Base-by-base conservation (phyloP, 2,113 vertebrate genomes). In the Heterotilapia buettikoferi region DNA sequence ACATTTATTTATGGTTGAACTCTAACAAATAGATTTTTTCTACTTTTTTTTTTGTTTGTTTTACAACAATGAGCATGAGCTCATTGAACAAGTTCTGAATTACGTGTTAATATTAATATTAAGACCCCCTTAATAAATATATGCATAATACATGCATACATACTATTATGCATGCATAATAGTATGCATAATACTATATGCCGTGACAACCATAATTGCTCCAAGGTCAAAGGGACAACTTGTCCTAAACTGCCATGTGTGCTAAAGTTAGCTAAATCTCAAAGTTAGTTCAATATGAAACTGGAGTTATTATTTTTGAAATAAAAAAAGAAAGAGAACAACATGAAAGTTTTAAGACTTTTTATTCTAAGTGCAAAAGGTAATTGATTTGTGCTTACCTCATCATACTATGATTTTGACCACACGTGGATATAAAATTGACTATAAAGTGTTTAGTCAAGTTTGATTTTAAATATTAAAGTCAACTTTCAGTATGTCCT, bases 291-390 rank as follows among this genome's bases (percentile, higher is more conserved):
- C 2, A 43, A 4, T 9, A 71, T 21, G 14, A 26, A 61, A 43
- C 1, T 71, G 66, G 66, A 73, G 13, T 6, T 0, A n/a, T 66
- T 7, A n/a, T 36, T 66, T n/a, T 36, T 36, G 6, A 66, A 66
- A 63, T 7, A 3, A 0, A n/a, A 66, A n/a, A 66, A 66, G 18
- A 36, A n/a, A 66, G 1, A 1, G 9, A 63, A 63, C 2, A 5
- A 33, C 2, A 59, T 29, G 3, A 31, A 59, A 59, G 56, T 29
- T 29, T 59, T 59, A 3, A 29, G 26, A 4, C 53, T 0, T 56
- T 13, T 56, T 26, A 13, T 56, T 38, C 3, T 13, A 43, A 43
- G 8, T 9, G 13, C 12, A 71, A 26, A 71, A 43, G 8, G 7
- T 10, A 18, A 73, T 16, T 26, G 3, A 45, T 2, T 18, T 73